Base-by-base conservation (phyloP, 2,888 invertebrate species). In the Cordylochernes scorpioides region DNA sequence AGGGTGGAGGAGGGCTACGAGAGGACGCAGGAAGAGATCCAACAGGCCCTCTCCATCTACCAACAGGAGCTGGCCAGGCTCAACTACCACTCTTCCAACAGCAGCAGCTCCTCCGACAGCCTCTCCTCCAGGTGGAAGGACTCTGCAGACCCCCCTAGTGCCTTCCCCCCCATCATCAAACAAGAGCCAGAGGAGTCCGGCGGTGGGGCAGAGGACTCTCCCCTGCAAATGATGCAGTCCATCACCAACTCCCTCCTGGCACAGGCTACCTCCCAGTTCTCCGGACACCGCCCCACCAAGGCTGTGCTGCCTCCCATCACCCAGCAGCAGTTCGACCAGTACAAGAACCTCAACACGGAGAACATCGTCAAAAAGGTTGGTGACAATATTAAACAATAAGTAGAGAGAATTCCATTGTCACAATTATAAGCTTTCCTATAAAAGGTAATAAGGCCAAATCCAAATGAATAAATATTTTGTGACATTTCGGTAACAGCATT, bases 321-420 rank as follows among this genome's bases (percentile, higher is more conserved):
- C 1, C 94, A 94, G 51, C 88, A 94, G 48, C 91, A 97, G 51
- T 94, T 94, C 54, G 94, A 97, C 56, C 70, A 82, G 59, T 91
- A 86, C 59, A 80, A 88, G 52, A 82, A 84, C 53, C 64, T 97
- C 40, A 91, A 94, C 54, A 97, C 97, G 2, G 94, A 97, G 57
- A 91, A 94, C 41, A 82, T 97, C 44, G 97, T 97, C 30, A 72
- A 84, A 47, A 74, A 82, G 57, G 37, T 37, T 10, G 33, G 35
- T 30, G n/a, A n/a, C n/a, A n/a, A n/a, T n/a, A n/a, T n/a, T n/a
- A n/a, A n/a, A n/a, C n/a, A n/a, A n/a, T n/a, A n/a, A n/a, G n/a
- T n/a, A n/a, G n/a, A n/a, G n/a, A n/a, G n/a, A n/a, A n/a, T n/a
- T n/a, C n/a, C n/a, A n/a, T n/a, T n/a, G n/a, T n/a, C n/a, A n/a